A percentile compares a stretch with the other conserved stretches of the same genome.
Evolutionary conservation across 1,140 invertebrate species (phyloP).

Genomic region (Chironomus striatipennis): DNA sequence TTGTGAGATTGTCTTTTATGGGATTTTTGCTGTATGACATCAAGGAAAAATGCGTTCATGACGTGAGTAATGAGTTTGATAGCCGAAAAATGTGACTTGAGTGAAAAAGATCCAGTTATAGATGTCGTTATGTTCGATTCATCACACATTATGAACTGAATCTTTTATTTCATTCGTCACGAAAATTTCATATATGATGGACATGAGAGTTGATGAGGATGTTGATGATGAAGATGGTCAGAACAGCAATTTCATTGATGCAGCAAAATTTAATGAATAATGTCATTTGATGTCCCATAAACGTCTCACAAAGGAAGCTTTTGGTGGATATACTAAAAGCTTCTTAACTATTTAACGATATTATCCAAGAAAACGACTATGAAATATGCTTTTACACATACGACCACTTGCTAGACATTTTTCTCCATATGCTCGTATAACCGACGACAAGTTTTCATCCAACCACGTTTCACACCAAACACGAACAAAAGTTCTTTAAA

Average conservation of each 20-base stretch:
- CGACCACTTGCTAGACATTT: slow-evolving; percentile 11
- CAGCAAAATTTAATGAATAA: neutral
- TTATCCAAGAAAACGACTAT: slow-evolving; percentile 1
- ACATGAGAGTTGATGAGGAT: neutral
- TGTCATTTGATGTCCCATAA: neutral
- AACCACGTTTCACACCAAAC: neutral
- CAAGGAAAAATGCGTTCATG: slow-evolving; percentile 1
- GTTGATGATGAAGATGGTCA: neutral
- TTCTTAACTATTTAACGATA: neutral
- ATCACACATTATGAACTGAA: neutral
- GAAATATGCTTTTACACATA: slow-evolving; percentile 14
- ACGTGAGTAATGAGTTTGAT: neutral
- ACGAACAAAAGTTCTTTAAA: too few species aligned
- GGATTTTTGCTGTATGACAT: neutral
- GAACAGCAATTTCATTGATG: slow-evolving; percentile 12
- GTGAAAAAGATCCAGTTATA: neutral
- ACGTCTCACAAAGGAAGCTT: neutral
- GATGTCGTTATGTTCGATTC: neutral
- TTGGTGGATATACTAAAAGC: neutral
- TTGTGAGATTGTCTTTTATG: neutral
- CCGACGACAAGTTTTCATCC: neutral
- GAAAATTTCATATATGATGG: neutral
- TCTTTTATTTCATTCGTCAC: slow-evolving; percentile 1
- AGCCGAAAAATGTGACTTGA: neutral
- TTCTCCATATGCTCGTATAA: slow-evolving; percentile 12